These are phyloP conservation scores for Phodopus roborovskii DNA, from an alignment of 2,113 vertebrate species.

Conservation along the genomic window DNA sequence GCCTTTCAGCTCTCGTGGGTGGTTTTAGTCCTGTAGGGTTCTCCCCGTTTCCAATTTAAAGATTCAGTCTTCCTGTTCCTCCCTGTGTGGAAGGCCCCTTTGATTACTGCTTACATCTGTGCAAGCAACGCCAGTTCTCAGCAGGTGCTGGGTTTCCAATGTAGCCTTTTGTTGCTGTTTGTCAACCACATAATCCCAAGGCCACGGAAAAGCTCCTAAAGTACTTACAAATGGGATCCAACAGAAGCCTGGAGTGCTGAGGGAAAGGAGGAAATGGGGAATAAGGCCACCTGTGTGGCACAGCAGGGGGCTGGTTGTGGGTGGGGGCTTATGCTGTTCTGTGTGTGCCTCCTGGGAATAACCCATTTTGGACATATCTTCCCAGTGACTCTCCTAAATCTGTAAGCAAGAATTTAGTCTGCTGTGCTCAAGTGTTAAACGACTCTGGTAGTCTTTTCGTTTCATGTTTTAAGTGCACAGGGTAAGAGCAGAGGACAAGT, in stretches of 20 bases:
- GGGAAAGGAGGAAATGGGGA: neutral
- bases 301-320: neutral
- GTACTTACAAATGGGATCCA: neutral
- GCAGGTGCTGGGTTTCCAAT: neutral
- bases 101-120: neutral
- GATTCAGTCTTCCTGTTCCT: neutral
- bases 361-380: neutral
- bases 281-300: neutral
- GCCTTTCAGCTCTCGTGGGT: fast-evolving
- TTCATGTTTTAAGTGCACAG: neutral
- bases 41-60: neutral
- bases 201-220: neutral
- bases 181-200: neutral
- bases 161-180: conserved; percentile 1
- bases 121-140: neutral
- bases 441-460: neutral
- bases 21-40: no score
- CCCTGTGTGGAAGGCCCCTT: neutral
- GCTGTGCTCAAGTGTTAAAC: neutral
- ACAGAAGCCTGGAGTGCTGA: neutral
- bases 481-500: neutral
- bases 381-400: neutral
- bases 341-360: neutral
- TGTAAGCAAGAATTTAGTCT: neutral
- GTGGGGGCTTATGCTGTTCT: neutral